phyloP scores from a whole-genome alignment of 2,888 invertebrate species.

The Sericinus montela region DNA sequence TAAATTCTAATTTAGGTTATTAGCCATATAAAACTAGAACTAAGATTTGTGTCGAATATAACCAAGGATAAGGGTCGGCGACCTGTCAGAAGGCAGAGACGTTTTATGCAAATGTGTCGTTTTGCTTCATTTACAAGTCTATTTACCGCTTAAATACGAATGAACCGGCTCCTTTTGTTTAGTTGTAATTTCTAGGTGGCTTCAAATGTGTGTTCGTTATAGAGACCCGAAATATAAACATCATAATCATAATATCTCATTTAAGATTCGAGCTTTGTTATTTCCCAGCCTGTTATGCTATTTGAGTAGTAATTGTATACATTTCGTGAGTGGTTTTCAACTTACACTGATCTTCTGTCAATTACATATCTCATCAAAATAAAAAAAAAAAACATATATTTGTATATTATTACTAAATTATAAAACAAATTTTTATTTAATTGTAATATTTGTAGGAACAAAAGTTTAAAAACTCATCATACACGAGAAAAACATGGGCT shows the following conservation, averaged over 20 bases:
- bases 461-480: no score
- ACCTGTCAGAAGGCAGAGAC: slow-evolving; percentile 4
- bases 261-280: not conserved
- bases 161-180: slow-evolving; percentile 16
- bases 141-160: slow-evolving; percentile 11
- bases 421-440: no score
- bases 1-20: no score
- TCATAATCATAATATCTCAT: not conserved
- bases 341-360: no score
- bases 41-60: not conserved
- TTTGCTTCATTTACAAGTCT: slow-evolving; percentile 19
- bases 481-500: no score
- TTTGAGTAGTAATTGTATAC: no score
- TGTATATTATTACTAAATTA: no score
- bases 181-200: slow-evolving; percentile 8
- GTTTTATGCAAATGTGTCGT: slow-evolving; percentile 20
- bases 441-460: no score
- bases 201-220: slow-evolving; percentile 13
- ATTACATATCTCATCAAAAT: no score
- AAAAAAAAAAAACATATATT: no score
- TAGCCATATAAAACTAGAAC: no score
- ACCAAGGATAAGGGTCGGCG: slow-evolving; percentile 3
- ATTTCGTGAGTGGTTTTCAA: no score
- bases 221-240: not conserved
- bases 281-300: not conserved